These are phyloP conservation scores for Hassar affinis DNA, from an alignment of 2,113 vertebrate species.

Conservation along the genomic window DNA sequence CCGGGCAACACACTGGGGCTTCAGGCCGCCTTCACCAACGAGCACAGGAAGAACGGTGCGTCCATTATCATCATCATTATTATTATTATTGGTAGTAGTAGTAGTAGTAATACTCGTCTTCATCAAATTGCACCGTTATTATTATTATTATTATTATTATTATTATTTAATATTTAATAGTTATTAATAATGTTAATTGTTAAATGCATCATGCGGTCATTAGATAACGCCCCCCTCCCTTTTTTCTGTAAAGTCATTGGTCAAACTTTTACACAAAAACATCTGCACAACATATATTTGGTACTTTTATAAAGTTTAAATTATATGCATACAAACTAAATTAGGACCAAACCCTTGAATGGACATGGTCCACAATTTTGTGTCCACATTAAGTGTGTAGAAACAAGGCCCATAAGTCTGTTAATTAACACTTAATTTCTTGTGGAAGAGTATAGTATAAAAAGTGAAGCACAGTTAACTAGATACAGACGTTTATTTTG, in stretches of 20 bases:
- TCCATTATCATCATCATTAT: not conserved
- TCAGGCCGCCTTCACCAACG: not conserved
- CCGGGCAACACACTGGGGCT: not conserved
- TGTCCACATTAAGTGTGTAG: not conserved
- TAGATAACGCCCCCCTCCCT: no score
- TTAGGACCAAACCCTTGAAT: not conserved
- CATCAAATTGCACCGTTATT: not conserved
- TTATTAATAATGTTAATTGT: no score
- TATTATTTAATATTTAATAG: no score
- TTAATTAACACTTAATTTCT: not conserved
- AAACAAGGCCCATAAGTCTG: not conserved
- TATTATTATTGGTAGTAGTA: not conserved
- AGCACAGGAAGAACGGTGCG: slow-evolving; percentile 1
- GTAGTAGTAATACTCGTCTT: not conserved
- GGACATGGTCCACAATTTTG: no score
- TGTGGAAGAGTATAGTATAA: not conserved
- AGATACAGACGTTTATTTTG: no score
- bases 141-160: no score
- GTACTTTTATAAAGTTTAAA: no score
- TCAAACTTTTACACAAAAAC: no score
- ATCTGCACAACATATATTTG: no score
- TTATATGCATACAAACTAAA: not conserved
- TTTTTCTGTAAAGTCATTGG: no score
- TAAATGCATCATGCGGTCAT: no score
- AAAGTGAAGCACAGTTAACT: not conserved